A percentile compares a stretch with the other conserved stretches of the same genome.
Evolutionary conservation across 2,113 vertebrate species (phyloP).

Genomic region (Ploceus nigricollis): DNA sequence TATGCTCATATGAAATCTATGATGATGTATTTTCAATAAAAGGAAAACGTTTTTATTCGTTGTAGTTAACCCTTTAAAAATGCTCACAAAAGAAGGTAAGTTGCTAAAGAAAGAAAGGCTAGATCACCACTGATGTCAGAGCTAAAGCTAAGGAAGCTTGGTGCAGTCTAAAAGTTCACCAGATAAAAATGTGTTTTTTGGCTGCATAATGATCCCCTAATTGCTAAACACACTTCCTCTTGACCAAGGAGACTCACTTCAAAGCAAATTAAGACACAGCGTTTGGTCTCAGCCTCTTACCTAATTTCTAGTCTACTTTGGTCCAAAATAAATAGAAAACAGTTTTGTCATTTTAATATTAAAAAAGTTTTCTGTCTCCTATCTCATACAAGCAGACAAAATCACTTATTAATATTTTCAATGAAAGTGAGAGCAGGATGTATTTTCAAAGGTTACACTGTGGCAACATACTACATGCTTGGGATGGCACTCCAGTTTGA

Average conservation of each 20-base stretch:
- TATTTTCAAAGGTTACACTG: background rate
- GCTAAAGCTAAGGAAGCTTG: background rate
- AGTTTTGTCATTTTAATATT: background rate
- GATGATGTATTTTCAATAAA: background rate
- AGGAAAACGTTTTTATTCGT: background rate
- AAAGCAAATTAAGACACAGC: background rate
- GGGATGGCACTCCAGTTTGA: background rate
- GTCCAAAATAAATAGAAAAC: background rate
- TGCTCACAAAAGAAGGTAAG: background rate
- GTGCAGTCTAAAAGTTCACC: background rate
- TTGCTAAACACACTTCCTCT: background rate
- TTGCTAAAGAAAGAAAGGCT: background rate
- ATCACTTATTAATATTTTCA: background rate
- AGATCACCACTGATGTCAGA: background rate
- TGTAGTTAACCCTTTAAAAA: background rate
- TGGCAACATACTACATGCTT: background rate
- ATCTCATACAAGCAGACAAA: background rate
- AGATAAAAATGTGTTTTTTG: background rate
- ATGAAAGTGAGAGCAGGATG: background rate
- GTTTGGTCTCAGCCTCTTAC: background rate
- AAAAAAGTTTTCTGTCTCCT: background rate
- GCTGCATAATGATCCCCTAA: background rate
- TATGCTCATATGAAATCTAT: background rate
- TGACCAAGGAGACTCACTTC: background rate
- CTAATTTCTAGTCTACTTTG: background rate